Percentiles rank a stretch among this genome's conserved stretches.
Evolutionary conservation across 2,797 vertebrate species (phyloP).

Genomic region (Poeciliopsis gracilis): DNA sequence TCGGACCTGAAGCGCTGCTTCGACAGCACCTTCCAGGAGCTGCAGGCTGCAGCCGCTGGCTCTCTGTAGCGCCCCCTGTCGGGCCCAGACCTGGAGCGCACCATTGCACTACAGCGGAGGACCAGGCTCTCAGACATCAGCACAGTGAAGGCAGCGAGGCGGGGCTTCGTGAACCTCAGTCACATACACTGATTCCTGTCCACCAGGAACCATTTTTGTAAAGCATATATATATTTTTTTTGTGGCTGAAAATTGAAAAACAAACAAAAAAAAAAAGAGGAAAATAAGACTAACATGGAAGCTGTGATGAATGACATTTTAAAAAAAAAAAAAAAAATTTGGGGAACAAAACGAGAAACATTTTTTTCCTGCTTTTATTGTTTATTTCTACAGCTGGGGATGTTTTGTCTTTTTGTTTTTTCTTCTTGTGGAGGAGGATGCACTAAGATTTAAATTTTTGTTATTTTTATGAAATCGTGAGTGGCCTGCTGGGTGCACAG

Average conservation of each 20-base stretch:
- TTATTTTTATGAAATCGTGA: conserved; percentile 80
- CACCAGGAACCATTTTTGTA: conserved; percentile 89
- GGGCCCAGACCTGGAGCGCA: conserved; percentile 83
- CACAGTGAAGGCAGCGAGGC: conserved; percentile 80
- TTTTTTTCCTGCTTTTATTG: conserved; percentile 92
- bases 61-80: conserved; percentile 92
- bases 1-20: conserved; percentile 99
- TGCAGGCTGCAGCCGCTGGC: conserved; percentile 91
- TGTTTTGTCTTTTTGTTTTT: neutral
- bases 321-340: conserved; percentile 79
- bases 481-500: conserved; percentile 77
- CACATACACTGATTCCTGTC: conserved; percentile 96
- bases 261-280: conserved; percentile 27
- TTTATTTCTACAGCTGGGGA: conserved; percentile 79
- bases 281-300: conserved; percentile 79
- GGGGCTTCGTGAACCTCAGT: conserved; percentile 92
- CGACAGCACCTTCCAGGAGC: conserved; percentile 99
- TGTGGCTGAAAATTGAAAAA: conserved; percentile 83
- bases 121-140: conserved; percentile 79
- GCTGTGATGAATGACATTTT: conserved; percentile 87
- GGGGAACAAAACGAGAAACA: conserved; percentile 87
- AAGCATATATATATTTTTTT: conserved; percentile 88
- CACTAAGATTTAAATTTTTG: conserved; percentile 98
- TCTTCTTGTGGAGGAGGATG: conserved; percentile 89
- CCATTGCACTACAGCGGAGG: conserved; percentile 95